Conservation (phyloP, 2,113 vertebrate genomes). For the Tauraco erythrolophus region DNA sequence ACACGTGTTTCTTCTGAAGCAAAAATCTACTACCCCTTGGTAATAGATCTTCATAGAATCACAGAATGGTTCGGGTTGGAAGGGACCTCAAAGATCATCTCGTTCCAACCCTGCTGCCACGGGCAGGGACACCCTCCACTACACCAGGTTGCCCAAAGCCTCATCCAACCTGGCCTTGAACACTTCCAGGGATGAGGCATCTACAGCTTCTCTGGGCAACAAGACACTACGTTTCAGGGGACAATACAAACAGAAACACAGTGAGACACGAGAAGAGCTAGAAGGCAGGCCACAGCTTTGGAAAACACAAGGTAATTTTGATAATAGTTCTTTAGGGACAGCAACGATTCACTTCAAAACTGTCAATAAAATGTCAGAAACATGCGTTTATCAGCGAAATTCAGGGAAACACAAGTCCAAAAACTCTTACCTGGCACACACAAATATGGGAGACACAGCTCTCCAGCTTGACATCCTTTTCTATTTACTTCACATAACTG, state of each 20-base stretch:
- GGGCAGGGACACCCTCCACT: too few relatives aligned
- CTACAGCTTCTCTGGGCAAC: too few relatives aligned
- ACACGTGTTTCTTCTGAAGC: not conserved
- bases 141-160: too few relatives aligned
- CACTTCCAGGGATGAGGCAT: too few relatives aligned
- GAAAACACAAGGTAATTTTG: not conserved
- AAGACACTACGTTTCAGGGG: not conserved
- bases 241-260: not conserved
- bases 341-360: not conserved
- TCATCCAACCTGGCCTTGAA: too few relatives aligned
- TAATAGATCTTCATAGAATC: too few relatives aligned
- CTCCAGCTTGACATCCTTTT: conserved; percentile 87
- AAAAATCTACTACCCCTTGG: too few relatives aligned
- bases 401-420: not conserved
- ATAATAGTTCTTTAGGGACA: not conserved
- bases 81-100: too few relatives aligned
- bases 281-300: not conserved
- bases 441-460: conserved; percentile 88
- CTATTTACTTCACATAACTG: conserved; percentile 96
- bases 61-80: too few relatives aligned
- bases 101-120: too few relatives aligned
- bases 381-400: not conserved
- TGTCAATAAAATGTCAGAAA: not conserved
- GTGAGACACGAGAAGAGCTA: not conserved
- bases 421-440: conserved; percentile 87